Percentiles rank a stretch among this genome's conserved stretches.
These are phyloP conservation scores for Dinoponera quadriceps DNA, from an alignment of 1,140 invertebrate genomes.

Conservation along the genomic window DNA sequence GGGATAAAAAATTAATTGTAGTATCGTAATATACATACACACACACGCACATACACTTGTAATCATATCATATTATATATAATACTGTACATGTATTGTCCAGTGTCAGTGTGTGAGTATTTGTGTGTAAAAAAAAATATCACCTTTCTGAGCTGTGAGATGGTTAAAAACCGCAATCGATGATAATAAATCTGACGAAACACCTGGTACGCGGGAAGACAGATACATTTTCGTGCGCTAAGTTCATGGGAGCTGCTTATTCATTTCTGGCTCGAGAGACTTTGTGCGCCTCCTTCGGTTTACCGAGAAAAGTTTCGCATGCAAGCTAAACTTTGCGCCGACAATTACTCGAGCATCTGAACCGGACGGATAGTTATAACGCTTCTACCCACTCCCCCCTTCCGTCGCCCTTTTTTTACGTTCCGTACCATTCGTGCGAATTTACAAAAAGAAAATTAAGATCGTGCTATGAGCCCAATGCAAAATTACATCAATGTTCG, in stretches of 20 bases:
- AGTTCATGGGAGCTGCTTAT: slow-evolving; percentile 68
- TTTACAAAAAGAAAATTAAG: slow-evolving; percentile 27
- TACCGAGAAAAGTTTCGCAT: slow-evolving; percentile 72
- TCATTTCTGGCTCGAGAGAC: slow-evolving; percentile 67
- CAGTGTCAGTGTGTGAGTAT: background rate
- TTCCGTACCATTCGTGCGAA: slow-evolving; percentile 39
- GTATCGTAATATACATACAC: too few species aligned
- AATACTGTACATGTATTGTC: too few species aligned
- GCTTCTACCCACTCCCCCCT: background rate
- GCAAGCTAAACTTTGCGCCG: slow-evolving; percentile 66
- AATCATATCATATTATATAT: too few species aligned
- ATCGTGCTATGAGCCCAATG: background rate
- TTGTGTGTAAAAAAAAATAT: background rate
- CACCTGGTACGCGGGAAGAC: slow-evolving; percentile 17
- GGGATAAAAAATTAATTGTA: too few species aligned
- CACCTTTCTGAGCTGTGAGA: slow-evolving; percentile 3
- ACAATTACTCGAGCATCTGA: slow-evolving; percentile 72
- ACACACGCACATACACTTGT: too few species aligned
- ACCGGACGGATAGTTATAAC: slow-evolving; percentile 62
- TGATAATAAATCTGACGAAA: slow-evolving; percentile 64
- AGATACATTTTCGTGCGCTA: slow-evolving; percentile 54
- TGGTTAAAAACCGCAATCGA: slow-evolving; percentile 6
- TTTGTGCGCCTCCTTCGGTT: slow-evolving; percentile 64
- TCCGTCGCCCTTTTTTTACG: slow-evolving; percentile 25
- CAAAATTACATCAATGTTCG: background rate